Evolutionary conservation across 2,113 vertebrate genomes (phyloP).

Genomic region (Gallinago media): DNA sequence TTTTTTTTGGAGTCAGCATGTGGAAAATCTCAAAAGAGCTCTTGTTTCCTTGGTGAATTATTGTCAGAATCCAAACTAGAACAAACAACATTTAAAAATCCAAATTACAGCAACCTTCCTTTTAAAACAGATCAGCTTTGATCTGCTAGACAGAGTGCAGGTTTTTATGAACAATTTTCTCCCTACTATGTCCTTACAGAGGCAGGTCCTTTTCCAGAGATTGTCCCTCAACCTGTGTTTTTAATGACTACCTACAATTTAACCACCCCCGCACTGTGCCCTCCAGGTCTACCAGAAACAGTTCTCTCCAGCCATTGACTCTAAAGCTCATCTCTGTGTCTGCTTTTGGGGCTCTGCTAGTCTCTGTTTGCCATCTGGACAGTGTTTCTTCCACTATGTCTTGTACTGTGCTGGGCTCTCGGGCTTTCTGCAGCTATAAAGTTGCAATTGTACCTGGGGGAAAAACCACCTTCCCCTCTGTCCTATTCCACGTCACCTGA

Average conservation of each 20-base stretch:
- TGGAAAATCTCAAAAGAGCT: neutral
- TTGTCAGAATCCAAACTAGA: neutral
- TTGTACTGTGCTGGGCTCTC: neutral
- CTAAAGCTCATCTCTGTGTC: neutral
- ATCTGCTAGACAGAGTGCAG: neutral
- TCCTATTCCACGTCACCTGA: accelerated
- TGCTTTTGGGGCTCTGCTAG: neutral
- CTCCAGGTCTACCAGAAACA: neutral
- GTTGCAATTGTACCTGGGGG: accelerated
- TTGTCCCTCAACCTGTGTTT: neutral
- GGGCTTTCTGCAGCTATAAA: neutral
- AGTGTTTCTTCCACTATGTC: neutral
- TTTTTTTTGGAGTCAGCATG: neutral
- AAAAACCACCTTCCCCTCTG: neutral
- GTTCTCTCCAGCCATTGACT: neutral
- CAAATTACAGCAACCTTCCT: neutral
- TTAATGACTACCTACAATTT: neutral
- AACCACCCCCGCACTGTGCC: neutral
- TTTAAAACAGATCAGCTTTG: neutral
- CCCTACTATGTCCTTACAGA: neutral
- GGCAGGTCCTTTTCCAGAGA: neutral
- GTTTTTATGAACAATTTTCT: neutral
- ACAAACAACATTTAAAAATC: neutral
- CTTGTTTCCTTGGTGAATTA: neutral
- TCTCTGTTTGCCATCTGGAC: neutral